Percentiles rank a stretch among this genome's conserved stretches.
These are phyloP conservation scores for Eutolmus rufibarbis DNA, from an alignment of 2,888 invertebrate genomes.

Conservation along the genomic window DNA sequence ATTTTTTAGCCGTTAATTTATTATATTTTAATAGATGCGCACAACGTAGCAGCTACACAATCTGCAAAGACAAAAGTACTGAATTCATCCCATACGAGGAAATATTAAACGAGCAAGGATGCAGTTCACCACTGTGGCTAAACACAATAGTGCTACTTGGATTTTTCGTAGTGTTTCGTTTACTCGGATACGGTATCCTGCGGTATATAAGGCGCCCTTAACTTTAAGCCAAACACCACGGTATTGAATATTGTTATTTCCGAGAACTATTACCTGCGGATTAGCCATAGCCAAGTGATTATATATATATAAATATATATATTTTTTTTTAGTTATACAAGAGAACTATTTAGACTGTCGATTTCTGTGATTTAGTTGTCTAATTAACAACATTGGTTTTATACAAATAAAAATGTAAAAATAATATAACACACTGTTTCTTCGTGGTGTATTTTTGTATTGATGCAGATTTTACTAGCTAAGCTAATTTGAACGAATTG, in stretches of 20 bases:
- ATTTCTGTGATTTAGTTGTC: constrained; percentile 40
- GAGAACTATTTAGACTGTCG: constrained; percentile 38
- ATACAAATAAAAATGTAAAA: constrained; percentile 32
- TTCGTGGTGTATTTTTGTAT: neutral
- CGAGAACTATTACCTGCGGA: constrained; percentile 22
- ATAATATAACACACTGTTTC: constrained; percentile 6
- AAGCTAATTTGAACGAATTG: neutral
- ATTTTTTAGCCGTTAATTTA: neutral
- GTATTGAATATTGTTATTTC: constrained; percentile 28
- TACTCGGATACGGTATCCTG: constrained; percentile 76
- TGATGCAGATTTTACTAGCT: neutral
- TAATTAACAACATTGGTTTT: constrained; percentile 38
- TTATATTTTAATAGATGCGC: constrained; percentile 68
- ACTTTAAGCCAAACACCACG: constrained; percentile 42
- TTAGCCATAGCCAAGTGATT: constrained; percentile 35
- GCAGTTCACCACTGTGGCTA: constrained; percentile 73
- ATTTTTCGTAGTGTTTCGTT: constrained; percentile 75
- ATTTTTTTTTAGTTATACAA: constrained; percentile 21
- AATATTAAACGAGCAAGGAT: constrained; percentile 72
- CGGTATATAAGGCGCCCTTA: constrained; percentile 72
- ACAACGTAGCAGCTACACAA: constrained; percentile 71
- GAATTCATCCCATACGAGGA: constrained; percentile 70
- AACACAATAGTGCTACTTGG: constrained; percentile 75
- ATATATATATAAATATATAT: neutral
- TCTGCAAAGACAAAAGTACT: constrained; percentile 67